Conservation (phyloP, 2,888 invertebrate genomes). For the Drosophila greeni region DNA sequence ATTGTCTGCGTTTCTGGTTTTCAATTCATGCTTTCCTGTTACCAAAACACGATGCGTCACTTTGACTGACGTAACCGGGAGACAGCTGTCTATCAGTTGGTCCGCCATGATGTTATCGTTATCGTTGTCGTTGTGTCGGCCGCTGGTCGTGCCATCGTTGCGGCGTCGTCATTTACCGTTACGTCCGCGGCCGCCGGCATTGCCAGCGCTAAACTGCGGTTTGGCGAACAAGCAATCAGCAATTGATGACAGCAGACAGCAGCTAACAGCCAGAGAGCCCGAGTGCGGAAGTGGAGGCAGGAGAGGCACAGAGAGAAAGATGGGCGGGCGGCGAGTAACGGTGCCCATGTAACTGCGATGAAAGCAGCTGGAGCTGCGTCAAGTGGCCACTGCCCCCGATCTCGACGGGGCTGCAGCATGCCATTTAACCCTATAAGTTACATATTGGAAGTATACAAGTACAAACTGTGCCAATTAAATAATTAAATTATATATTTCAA, state of each 20-base stretch:
- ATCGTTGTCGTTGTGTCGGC: slow-evolving; percentile 45
- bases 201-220: slow-evolving; percentile 73
- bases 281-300: slow-evolving; percentile 30
- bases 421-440: slow-evolving; percentile 11
- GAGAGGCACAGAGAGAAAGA: slow-evolving; percentile 19
- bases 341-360: slow-evolving; percentile 25
- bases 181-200: slow-evolving; percentile 69
- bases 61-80: slow-evolving; percentile 79
- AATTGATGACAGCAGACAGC: slow-evolving; percentile 50
- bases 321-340: slow-evolving; percentile 29
- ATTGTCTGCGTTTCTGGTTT: slow-evolving; percentile 56
- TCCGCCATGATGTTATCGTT: slow-evolving; percentile 52
- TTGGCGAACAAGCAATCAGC: slow-evolving; percentile 76
- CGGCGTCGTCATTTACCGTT: slow-evolving; percentile 59
- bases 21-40: slow-evolving; percentile 79
- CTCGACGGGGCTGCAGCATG: slow-evolving; percentile 10
- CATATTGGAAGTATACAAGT: too few relatives aligned
- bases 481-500: neutral
- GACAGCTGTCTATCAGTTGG: slow-evolving; percentile 79
- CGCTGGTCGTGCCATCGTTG: slow-evolving; percentile 10
- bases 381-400: slow-evolving; percentile 20
- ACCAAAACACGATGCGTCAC: slow-evolving; percentile 80
- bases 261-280: neutral
- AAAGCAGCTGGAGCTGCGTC: slow-evolving; percentile 11
- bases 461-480: neutral